A percentile compares a stretch with the other conserved stretches of the same genome.
Evolutionary conservation across 1,140 invertebrate species (phyloP).

Genomic region (Contarinia nasturtii): DNA sequence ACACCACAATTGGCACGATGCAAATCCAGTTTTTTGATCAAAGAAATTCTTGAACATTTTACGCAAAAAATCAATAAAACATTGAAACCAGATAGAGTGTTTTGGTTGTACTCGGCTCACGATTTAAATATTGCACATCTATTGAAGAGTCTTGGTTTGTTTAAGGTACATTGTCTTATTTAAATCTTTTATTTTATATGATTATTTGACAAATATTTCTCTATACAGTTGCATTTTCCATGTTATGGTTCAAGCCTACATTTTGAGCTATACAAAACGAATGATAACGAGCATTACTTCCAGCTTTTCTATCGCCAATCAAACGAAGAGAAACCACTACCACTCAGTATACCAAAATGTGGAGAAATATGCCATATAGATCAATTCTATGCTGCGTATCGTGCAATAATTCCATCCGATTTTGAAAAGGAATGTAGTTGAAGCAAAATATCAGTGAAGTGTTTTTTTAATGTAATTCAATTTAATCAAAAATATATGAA

Average conservation of each 20-base stretch:
- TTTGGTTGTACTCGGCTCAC: slow-evolving; percentile 62
- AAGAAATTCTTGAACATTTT: slow-evolving; percentile 40
- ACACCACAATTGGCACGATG: slow-evolving; percentile 30
- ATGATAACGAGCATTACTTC: slow-evolving; percentile 17
- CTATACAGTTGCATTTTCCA: slow-evolving; percentile 33
- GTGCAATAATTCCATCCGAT: slow-evolving; percentile 30
- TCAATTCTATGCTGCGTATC: slow-evolving; percentile 30
- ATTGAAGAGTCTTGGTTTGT: slow-evolving; percentile 51
- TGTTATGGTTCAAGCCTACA: slow-evolving; percentile 50
- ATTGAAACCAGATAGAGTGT: slow-evolving; percentile 31
- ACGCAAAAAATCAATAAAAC: slow-evolving; percentile 20
- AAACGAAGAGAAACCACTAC: slow-evolving; percentile 26
- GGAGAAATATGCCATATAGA: slow-evolving; percentile 33
- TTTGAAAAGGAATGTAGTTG: slow-evolving; percentile 32
- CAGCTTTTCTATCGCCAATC: slow-evolving; percentile 42
- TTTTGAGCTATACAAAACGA: slow-evolving; percentile 37
- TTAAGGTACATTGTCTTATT: slow-evolving; percentile 26
- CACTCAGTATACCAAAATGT: slow-evolving; percentile 38
- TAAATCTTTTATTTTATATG: background rate
- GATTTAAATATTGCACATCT: slow-evolving; percentile 64
- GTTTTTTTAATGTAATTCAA: no score
- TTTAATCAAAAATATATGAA: no score
- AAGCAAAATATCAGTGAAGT: background rate
- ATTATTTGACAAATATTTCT: background rate
- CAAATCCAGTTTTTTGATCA: slow-evolving; percentile 41